Percentiles rank a stretch among this genome's conserved stretches.
phyloP scores from a whole-genome alignment of 1,140 invertebrate genomes.

The Drosophila teissieri region DNA sequence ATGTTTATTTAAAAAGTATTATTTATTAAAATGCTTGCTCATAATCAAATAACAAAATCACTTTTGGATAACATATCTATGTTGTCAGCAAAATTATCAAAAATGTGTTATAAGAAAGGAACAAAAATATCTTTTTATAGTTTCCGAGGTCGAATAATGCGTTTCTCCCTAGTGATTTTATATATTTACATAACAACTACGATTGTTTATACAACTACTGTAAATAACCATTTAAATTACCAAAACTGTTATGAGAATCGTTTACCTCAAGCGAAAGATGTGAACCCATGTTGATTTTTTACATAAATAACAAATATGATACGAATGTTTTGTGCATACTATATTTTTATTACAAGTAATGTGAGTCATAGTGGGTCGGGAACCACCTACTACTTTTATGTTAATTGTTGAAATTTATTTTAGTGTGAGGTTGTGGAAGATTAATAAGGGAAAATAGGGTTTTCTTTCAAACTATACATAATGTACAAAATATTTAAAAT shows the following conservation, averaged over 20 bases:
- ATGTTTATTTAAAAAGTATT: too few species aligned
- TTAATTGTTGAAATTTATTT: too few species aligned
- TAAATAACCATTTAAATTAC: constrained; percentile 51
- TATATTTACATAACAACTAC: neutral
- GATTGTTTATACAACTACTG: constrained; percentile 19
- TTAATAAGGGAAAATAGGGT: too few species aligned
- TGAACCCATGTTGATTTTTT: constrained; percentile 43
- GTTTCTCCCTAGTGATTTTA: neutral
- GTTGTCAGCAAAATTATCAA: too few species aligned
- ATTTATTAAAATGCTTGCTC: too few species aligned
- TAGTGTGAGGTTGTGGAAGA: too few species aligned
- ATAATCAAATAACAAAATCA: neutral
- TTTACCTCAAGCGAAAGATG: constrained; percentile 37
- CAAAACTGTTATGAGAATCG: constrained; percentile 49
- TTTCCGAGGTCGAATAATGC: neutral
- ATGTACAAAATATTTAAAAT: too few species aligned
- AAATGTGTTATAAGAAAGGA: neutral
- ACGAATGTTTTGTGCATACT: constrained; percentile 43
- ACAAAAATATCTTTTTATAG: neutral
- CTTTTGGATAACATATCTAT: neutral
- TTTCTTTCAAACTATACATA: too few species aligned
- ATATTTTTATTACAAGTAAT: constrained; percentile 8
- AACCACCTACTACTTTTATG: too few species aligned
- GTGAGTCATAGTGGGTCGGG: neutral
- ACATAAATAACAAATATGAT: constrained; percentile 32